Evolutionary conservation across 2,113 vertebrate species (phyloP).

Genomic region (Pelecanoides urinatrix): DNA sequence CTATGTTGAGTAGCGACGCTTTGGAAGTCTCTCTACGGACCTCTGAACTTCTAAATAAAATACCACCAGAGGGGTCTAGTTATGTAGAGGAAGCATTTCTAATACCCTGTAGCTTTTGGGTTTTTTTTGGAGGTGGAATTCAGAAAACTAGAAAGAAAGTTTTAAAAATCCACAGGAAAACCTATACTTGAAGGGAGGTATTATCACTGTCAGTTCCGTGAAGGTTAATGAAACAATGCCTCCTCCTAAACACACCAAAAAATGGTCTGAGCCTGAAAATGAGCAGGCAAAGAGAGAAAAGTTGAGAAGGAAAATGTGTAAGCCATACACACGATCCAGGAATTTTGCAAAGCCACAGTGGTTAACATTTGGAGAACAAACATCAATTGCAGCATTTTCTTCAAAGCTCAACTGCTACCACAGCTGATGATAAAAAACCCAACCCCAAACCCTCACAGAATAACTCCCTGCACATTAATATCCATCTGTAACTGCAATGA

Average conservation of each 20-base stretch:
- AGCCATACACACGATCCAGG: rapidly evolving
- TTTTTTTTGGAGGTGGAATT: not conserved
- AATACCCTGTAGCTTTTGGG: not conserved
- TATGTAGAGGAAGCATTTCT: not conserved
- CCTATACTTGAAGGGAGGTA: not conserved
- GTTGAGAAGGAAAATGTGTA: not conserved
- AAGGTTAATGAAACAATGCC: not conserved
- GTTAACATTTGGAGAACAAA: not conserved
- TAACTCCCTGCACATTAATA: not conserved
- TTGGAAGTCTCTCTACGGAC: not conserved
- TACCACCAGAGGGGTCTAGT: not conserved
- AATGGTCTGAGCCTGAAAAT: not conserved
- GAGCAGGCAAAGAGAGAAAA: not conserved
- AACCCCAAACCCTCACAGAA: not conserved
- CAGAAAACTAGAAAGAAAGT: not conserved
- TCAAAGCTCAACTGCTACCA: not conserved
- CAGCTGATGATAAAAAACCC: not conserved
- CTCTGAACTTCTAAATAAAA: not conserved
- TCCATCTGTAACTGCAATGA: not conserved
- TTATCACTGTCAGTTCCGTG: not conserved
- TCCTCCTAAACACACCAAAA: not conserved
- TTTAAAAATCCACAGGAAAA: not conserved
- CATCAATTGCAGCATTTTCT: not conserved
- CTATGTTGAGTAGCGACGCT: rapidly evolving
- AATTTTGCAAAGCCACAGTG: not conserved